These are phyloP conservation scores for Nyctibius bracteatus DNA, from an alignment of 2,113 vertebrate genomes.

Conservation along the genomic window DNA sequence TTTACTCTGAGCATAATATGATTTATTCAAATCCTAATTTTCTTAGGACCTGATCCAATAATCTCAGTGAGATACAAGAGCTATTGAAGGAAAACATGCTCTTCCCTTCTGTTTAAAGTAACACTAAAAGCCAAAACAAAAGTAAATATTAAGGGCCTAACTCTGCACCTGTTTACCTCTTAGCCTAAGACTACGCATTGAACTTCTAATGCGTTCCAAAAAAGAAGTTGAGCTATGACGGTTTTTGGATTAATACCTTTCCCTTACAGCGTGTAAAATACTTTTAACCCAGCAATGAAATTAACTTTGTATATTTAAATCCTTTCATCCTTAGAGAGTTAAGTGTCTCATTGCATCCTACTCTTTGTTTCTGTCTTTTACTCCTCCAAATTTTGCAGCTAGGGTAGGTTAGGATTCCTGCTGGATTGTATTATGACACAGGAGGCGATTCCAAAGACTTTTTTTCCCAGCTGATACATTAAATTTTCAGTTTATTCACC, in stretches of 20 bases:
- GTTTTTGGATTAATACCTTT: neutral
- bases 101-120: neutral
- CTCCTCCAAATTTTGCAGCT: neutral
- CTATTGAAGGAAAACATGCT: neutral
- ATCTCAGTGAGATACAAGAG: neutral
- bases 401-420: neutral
- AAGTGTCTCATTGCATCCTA: neutral
- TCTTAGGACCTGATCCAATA: neutral
- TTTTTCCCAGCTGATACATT: neutral
- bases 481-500: constrained; percentile 36
- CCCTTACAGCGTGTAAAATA: neutral
- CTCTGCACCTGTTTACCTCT: neutral
- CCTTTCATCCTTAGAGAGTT: neutral
- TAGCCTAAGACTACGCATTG: neutral
- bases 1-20: neutral
- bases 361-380: neutral
- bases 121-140: neutral
- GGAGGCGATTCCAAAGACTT: neutral
- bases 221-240: neutral
- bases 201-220: neutral
- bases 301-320: neutral
- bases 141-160: neutral
- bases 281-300: neutral
- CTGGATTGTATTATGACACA: neutral
- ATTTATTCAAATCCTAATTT: neutral